Evolutionary conservation across 2,113 vertebrate genomes (phyloP).

Genomic region (Syrmaticus mikado): DNA sequence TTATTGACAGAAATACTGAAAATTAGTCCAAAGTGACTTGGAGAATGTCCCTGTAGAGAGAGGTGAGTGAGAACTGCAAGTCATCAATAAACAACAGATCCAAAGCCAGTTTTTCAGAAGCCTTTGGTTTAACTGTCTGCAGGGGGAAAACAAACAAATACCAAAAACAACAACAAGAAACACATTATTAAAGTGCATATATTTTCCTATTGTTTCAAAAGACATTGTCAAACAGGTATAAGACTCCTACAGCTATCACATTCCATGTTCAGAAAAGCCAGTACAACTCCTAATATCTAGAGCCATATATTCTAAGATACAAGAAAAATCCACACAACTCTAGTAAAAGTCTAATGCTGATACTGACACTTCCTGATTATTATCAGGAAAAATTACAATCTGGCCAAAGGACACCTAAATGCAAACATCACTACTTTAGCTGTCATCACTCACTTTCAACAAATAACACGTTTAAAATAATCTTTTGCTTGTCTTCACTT

Average conservation of each 20-base stretch:
- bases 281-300: background rate
- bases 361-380: background rate
- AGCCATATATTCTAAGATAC: background rate
- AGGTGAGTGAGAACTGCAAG: background rate
- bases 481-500: background rate
- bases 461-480: background rate
- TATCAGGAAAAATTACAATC: background rate
- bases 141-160: background rate
- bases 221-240: background rate
- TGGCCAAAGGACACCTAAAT: background rate
- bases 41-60: background rate
- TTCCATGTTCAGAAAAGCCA: background rate
- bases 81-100: background rate
- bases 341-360: background rate
- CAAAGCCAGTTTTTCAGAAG: background rate
- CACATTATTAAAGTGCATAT: background rate
- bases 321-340: background rate
- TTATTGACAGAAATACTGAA: background rate
- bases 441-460: background rate
- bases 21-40: background rate
- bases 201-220: background rate
- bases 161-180: background rate
- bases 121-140: background rate
- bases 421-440: background rate
- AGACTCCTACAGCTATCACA: background rate